Base-by-base conservation (phyloP, 2,797 vertebrate genomes). In the Apogon talboti region DNA sequence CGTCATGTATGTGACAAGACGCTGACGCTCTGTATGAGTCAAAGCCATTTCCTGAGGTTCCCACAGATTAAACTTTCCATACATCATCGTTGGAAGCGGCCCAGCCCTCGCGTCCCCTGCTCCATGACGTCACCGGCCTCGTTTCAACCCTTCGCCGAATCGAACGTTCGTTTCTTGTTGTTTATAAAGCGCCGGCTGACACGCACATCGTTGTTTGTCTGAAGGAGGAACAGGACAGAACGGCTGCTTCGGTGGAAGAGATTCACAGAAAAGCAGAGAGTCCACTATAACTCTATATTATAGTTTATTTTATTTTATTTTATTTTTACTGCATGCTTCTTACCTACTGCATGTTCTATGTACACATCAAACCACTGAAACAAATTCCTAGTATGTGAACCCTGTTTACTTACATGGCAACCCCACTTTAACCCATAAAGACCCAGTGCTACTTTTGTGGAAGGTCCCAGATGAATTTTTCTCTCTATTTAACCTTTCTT, bases 21-120 rank as follows among this genome's bases (percentile, higher is more conserved):
- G 72, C 30, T 79, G 83, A 77, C 79, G 60, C 51, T 58, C 46
- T 65, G 71, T 40, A 66, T 84, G 72, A 47, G 63, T 83, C 64
- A 14, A 56, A 69, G 59, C 64, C 15, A 62, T 79, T 72, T 80
- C 61, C 82, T 71, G 71, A 46, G 46, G 46, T 73, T 76, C 51
- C 50, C 50, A 57, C 51, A 53, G 46, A 86, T 81, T 81, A 55
- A 74, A 77, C 72, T 67, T 74, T 67, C 49, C 77, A 76, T 80
- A 72, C 47, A 72, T 88, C 80, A 81, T 74, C 49, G 13, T 37
- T 56, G 69, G 57, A 79, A 49, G 45, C 16, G 52, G 78, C 62
- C 21, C 28, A 69, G 68, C 60, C 56, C 33, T 35, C 33, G 33
- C 3, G 9, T 35, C 33, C 33, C 1, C 41, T 44, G 43, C 65